Conservation (phyloP, 1,140 invertebrate genomes). For the Drosophila erecta region DNA sequence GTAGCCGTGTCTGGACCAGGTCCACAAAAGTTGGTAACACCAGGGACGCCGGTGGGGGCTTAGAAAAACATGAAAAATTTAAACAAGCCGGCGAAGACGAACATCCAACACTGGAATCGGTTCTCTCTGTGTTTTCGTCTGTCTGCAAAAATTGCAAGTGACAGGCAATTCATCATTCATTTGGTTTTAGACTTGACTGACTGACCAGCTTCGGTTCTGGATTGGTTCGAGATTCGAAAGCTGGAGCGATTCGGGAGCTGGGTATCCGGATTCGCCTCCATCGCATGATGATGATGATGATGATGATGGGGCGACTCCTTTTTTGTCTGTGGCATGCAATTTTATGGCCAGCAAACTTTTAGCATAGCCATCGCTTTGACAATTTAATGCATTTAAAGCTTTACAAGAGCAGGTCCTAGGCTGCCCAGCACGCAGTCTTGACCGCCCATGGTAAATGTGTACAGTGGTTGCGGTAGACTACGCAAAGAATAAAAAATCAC, state of each 20-base stretch:
- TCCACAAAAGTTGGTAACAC: slow-evolving; percentile 6
- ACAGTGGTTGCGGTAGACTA: slow-evolving; percentile 38
- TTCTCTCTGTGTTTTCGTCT: slow-evolving; percentile 66
- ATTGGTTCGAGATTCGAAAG: slow-evolving; percentile 16
- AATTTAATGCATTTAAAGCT: slow-evolving; percentile 82
- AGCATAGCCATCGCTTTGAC: slow-evolving; percentile 67
- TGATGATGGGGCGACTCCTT: slow-evolving; percentile 56
- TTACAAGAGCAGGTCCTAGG: slow-evolving; percentile 37
- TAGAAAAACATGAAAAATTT: slow-evolving; percentile 79
- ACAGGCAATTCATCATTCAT: slow-evolving; percentile 83
- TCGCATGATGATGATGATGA: neutral
- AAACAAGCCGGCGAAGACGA: slow-evolving; percentile 62
- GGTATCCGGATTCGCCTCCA: slow-evolving; percentile 1
- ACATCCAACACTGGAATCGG: slow-evolving; percentile 52
- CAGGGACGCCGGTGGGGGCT: slow-evolving; percentile 13
- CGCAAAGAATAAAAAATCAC: too few relatives aligned
- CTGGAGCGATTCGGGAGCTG: slow-evolving; percentile 18
- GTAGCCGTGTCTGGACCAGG: slow-evolving; percentile 47
- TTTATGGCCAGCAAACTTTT: slow-evolving; percentile 74
- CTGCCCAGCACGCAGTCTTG: slow-evolving; percentile 25
- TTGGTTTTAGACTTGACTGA: slow-evolving; percentile 68
- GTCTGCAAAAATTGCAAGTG: slow-evolving; percentile 81
- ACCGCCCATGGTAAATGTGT: slow-evolving; percentile 37
- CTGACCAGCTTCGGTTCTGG: slow-evolving; percentile 50
- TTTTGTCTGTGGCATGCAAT: slow-evolving; percentile 73